Evolutionary conservation across 1,140 invertebrate species (phyloP).

Genomic region (Teleogryllus occipitalis): DNA sequence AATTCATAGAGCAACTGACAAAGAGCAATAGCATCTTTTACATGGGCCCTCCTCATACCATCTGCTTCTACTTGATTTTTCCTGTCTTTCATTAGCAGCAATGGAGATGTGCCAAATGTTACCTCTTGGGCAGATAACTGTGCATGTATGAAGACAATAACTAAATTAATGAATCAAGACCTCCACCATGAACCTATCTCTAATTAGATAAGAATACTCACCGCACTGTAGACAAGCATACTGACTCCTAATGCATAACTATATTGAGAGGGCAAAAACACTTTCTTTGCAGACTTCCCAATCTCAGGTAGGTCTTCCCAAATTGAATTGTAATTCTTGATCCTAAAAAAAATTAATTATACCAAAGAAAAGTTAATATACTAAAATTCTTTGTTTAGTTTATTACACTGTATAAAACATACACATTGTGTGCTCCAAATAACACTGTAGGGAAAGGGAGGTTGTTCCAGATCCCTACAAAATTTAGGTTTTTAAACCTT

Average conservation of each 20-base stretch:
- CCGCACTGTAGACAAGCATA: slow-evolving; percentile 38
- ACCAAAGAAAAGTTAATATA: too few species aligned
- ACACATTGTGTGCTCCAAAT: too few species aligned
- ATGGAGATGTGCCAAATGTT: slow-evolving; percentile 32
- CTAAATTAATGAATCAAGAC: neutral
- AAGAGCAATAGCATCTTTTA: slow-evolving; percentile 50
- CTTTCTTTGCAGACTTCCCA: slow-evolving; percentile 27
- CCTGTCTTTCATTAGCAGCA: slow-evolving; percentile 43
- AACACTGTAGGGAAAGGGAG: too few species aligned
- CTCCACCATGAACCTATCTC: too few species aligned
- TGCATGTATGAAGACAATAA: neutral
- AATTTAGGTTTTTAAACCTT: too few species aligned
- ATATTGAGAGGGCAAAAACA: slow-evolving; percentile 39
- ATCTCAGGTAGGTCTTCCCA: slow-evolving; percentile 33
- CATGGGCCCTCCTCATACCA: slow-evolving; percentile 51
- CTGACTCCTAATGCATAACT: slow-evolving; percentile 38
- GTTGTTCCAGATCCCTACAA: too few species aligned
- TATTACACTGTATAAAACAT: too few species aligned
- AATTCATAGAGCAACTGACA: slow-evolving; percentile 56
- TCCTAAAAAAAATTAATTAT: slow-evolving; percentile 24
- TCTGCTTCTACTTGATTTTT: slow-evolving; percentile 53
- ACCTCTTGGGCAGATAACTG: slow-evolving; percentile 32
- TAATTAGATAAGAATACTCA: slow-evolving; percentile 24
- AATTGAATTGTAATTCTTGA: slow-evolving; percentile 34
- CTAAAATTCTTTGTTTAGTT: too few species aligned